Evolutionary conservation across 2,797 vertebrate species (phyloP).

Genomic region (Centropyge bicolor): DNA sequence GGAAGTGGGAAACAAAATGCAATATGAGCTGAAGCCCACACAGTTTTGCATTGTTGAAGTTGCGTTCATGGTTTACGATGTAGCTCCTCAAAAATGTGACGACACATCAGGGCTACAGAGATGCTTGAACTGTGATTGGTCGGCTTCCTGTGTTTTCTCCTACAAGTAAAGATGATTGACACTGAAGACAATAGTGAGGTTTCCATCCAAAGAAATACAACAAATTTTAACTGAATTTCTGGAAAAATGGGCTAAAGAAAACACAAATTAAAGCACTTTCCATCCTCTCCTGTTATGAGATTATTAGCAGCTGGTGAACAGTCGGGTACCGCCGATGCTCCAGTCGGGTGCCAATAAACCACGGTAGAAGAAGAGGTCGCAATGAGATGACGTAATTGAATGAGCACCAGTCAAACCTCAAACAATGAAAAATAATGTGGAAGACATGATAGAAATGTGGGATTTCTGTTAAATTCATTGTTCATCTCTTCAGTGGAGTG

Average conservation of each 20-base stretch:
- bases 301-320: too few relatives aligned
- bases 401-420: too few relatives aligned
- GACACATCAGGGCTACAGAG: slow-evolving; percentile 2
- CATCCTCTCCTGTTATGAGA: too few relatives aligned
- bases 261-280: too few relatives aligned
- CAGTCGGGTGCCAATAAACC: too few relatives aligned
- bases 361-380: neutral
- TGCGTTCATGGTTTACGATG: neutral
- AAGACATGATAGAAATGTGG: too few relatives aligned
- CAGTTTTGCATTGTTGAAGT: neutral
- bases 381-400: neutral
- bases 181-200: neutral
- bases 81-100: neutral
- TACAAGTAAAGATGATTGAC: neutral
- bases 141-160: slow-evolving; percentile 13
- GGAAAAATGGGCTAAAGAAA: too few relatives aligned
- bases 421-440: too few relatives aligned
- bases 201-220: neutral
- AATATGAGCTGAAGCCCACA: neutral
- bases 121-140: slow-evolving; percentile 11
- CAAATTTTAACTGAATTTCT: neutral
- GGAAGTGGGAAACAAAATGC: neutral
- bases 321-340: too few relatives aligned
- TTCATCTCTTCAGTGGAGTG: neutral
- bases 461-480: neutral